Evolutionary conservation across 2,888 invertebrate species (phyloP), one percentile per base, ranked within the genome.

Genomic region (Pseudanteris insignis): DNA sequence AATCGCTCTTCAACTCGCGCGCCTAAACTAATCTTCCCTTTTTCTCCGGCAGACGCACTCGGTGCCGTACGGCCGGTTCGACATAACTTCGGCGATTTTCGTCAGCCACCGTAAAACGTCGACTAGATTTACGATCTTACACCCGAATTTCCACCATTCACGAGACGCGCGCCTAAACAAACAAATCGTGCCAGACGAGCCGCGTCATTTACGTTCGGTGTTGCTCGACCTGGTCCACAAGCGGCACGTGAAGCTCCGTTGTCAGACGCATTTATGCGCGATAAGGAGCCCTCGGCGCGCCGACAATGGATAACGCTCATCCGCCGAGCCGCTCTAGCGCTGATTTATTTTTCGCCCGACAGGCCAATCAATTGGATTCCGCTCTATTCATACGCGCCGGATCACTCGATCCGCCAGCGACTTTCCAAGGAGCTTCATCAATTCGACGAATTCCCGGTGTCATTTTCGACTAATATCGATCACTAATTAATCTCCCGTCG

Each of bases 381-480:
- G 12, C 28, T 28, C 12, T 30, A 41, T 41, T 41, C 21, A 30
- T 43, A n/a, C 26, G 15, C 15, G 34, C 11, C 8, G 9, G n/a
- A n/a, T n/a, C n/a, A 8, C 8, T n/a, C 30, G 10, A 9, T 4
- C 5, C 12, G 2, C 12, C 3, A 9, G 30, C 30, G 30, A 18
- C 18, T 18, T 18, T 18, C 18, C 4, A 18, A 18, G 18, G 18
- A 18, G 18, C 25, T 26, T 41, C 41, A 34, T 40, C 25, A 51
- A 43, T 36, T 15, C 18, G 33, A 41, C 41, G 29, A 36, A 41
- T 37, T 37, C 9, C 15, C 36, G 41, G 41, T 55, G 55, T 55
- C 55, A 36, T 36, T 47, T 41, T 28, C 32, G 34, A 33, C 33
- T 29, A 48, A 57, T 48, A 57, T 43, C 48, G 48, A 58, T 50